Conservation (phyloP, 64 coral and sea anemone species). For the Stichodactyla mertensii region DNA sequence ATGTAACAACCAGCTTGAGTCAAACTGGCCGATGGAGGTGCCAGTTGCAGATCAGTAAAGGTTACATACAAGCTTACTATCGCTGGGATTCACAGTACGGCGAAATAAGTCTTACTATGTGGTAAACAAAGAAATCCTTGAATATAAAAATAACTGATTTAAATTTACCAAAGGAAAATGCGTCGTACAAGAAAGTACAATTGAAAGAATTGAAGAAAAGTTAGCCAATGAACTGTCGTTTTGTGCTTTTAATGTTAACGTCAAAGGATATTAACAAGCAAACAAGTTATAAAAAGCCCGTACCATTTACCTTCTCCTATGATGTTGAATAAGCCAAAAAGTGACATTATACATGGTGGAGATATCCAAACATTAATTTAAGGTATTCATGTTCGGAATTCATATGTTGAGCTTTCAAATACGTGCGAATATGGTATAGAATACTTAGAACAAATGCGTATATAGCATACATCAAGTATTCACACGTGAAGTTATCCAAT, state of each 20-base stretch:
- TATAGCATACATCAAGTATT: too few species aligned
- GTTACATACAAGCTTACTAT: conserved; percentile 59
- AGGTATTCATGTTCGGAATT: background rate
- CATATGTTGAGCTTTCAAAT: background rate
- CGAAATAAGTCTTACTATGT: conserved; percentile 83
- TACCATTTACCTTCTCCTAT: too few species aligned
- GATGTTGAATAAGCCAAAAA: too few species aligned
- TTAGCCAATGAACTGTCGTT: too few species aligned
- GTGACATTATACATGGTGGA: too few species aligned
- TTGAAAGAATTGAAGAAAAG: too few species aligned
- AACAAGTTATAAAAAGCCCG: too few species aligned
- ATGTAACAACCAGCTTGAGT: conserved; percentile 51
- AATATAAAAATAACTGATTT: background rate
- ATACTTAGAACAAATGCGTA: too few species aligned
- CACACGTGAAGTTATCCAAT: background rate
- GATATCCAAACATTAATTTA: background rate
- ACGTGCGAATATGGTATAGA: background rate
- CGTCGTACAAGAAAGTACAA: too few species aligned
- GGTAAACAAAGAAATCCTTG: conserved; percentile 28
- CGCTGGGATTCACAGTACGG: conserved; percentile 89
- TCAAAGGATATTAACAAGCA: too few species aligned
- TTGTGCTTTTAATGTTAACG: too few species aligned
- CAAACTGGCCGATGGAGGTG: conserved; percentile 75
- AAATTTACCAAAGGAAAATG: background rate
- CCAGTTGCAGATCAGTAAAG: conserved; percentile 78